phyloP scores from a whole-genome alignment of 1,140 invertebrate species.

The Mylabris phalerata region DNA sequence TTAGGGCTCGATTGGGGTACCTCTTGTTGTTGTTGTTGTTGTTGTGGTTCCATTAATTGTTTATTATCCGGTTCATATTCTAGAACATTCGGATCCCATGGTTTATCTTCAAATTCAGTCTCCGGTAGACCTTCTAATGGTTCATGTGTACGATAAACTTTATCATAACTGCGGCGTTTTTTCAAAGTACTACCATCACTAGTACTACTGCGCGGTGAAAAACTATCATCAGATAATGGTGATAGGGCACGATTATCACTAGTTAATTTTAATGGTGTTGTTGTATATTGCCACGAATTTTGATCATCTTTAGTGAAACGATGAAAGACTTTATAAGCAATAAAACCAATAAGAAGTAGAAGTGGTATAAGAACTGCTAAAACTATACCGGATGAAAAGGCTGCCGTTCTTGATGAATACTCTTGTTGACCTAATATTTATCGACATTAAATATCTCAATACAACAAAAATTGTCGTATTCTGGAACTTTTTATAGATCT shows the following conservation, averaged over 20 bases:
- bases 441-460: too few species aligned
- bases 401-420: constrained; percentile 60
- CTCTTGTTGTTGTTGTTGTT: not conserved
- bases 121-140: constrained; percentile 67
- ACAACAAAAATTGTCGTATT: too few species aligned
- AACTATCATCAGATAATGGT: constrained; percentile 22
- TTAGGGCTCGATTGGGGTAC: not conserved
- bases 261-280: constrained; percentile 2
- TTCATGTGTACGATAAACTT: constrained; percentile 73
- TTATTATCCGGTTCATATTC: constrained; percentile 19
- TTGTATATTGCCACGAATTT: constrained; percentile 26
- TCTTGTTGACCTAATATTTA: constrained; percentile 48
- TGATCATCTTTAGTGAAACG: constrained; percentile 45
- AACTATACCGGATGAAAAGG: constrained; percentile 67
- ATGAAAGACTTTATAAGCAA: constrained; percentile 57
- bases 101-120: constrained; percentile 66
- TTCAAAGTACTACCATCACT: constrained; percentile 40
- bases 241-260: not conserved
- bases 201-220: constrained; percentile 16
- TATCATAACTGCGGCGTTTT: constrained; percentile 66
- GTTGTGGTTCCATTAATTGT: not conserved
- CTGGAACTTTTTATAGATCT: too few species aligned
- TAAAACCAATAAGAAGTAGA: constrained; percentile 61
- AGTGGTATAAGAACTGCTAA: constrained; percentile 68
- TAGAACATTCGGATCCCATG: constrained; percentile 52